Base-by-base conservation (phyloP, 2,113 vertebrate species). In the Callorhinus ursinus region DNA sequence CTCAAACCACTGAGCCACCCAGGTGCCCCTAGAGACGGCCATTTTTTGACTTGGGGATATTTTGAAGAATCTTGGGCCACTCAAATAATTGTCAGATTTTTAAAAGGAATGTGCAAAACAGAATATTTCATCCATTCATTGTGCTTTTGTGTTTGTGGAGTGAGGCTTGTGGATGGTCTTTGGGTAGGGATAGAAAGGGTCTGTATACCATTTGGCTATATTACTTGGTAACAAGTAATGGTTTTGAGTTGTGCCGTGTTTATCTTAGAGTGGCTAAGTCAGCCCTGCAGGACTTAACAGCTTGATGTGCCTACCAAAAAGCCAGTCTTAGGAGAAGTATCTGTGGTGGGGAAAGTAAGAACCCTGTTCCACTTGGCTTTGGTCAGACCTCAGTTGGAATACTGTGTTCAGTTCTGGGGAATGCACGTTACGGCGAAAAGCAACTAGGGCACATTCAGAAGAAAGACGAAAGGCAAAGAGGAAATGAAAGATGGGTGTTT, bases 11-110 rank as follows among this genome's bases (percentile, higher is more conserved):
- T 67, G 31, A 33, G 31, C 31, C 31, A 67, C 63, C 31, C 31
- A 33, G 31, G 15, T 15, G 2, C 63, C 63, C 14, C 63, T 65
- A 67, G 71, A 80, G 65, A 83, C 55, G 24, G 42, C 2, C 24
- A 28, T 33, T 85, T 96, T 97, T 93, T 90, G 21, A 82, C 18
- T 18, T 93, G 72, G 21, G 5, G 8, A 31, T 74, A 67, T 88
- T 95, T 96, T 71, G 39, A 86, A 61, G 79, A 69, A 51, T 71
- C 13, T 19, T 74, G 33, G 51, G 55, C 18, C 81, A 95, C 93
- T 83, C 26, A 96, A 89, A 59, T 59, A 61, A n/a, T 69, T 83
- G 76, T 88, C 22, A 80, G 14, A 51, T 49, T 74, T 74, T 65
- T 49, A 26, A 12, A 88, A 86, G 26, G 7, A 92, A 85, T 74